Evolutionary conservation across 2,888 invertebrate genomes (phyloP), one percentile per base, ranked within the genome.

Genomic region (Frankliniella intonsa): DNA sequence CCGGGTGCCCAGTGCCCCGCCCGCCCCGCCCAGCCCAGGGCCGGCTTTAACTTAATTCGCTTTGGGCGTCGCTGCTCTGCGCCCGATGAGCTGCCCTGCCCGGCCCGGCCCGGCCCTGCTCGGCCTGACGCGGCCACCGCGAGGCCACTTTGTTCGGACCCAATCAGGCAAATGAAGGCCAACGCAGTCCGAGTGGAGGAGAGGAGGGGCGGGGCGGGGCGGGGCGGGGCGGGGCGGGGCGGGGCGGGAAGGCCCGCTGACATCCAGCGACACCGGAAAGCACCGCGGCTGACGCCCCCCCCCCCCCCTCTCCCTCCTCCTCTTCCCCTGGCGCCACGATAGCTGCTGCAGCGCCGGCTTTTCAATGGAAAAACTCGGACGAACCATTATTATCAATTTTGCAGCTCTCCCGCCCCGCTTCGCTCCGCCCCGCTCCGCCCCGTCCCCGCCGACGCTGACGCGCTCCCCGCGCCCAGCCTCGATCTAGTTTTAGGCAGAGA

Each of bases 331-430:
- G 69, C 25, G 69, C 69, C 22, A 55, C 38, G 38, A 38, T 17
- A 17, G 19, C 62, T 62, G 69, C 22, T 0, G 62, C 69, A 9
- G 25, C 69, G 9, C 69, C 25, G 69, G 38, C 38, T 38, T 25
- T 76, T 76, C 69, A 76, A 76, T 76, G 25, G 69, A 76, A 76
- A 76, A 76, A 76, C 69, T 22, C 69, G 69, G 69, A 76, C 69
- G 69, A 25, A 22, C 69, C 69, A 76, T 76, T 76, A 76, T 76
- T 76, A 76, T 76, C 69, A 76, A 76, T 76, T 76, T 76, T 76
- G 69, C 69, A 25, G 69, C 55, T n/a, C 55, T 55, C 14, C 55
- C 12, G 55, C 55, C 10, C 51, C 55, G 55, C 14, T 12, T 14
- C 62, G 62, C 17, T n/a, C 14, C 62, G 14, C 62, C 62, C 38